Base-by-base conservation (phyloP, 2,113 vertebrate species). In the Silurus meridionalis region DNA sequence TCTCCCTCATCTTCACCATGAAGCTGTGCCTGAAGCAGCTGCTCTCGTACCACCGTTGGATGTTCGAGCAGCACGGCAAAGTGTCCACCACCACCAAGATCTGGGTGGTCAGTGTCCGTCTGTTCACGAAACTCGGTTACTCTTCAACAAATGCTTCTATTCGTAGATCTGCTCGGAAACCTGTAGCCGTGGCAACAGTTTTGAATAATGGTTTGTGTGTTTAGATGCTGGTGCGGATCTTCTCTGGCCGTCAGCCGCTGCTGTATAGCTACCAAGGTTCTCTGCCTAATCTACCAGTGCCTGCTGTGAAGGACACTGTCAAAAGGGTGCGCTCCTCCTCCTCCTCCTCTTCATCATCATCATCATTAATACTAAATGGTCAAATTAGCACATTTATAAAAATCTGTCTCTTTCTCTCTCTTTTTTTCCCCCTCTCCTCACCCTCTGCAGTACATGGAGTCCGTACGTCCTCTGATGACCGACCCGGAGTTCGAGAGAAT, bases 31-130 rank as follows among this genome's bases (percentile, higher is more conserved):
- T 98, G 84, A 96, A 96, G 91, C 94, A 96, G 89, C 95, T 98
- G 8, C 93, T 98, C n/a, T 97, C 96, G 58, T 97, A 98, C 89
- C 97, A 97, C 57, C 94, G 95, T 88, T 97, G 97, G 97, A 96
- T 97, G 88, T 96, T 96, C 0, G 96, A 98, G 91, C 94, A 96
- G 83, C 96, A 95, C 0, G 96, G 96, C 79, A 94, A 94, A 89
- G 94, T 96, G 93, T 97, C 97, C 64, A 95, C 92, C 53, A 95
- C 94, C 90, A 98, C 97, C 53, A 97, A 97, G 94, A 92, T 96
- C 93, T 98, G 97, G 97, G 94, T 97, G 96, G 97, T 98, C 90
- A 89, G 96, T 90, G 61, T 14, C 10, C 3, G 5, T 48, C 6
- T 11, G 5, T 11, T 80, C 19, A 21, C 46, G 8, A 4, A 23